These are phyloP conservation scores for Propsilocerus akamusi DNA, from an alignment of 1,140 invertebrate species.

Conservation along the genomic window DNA sequence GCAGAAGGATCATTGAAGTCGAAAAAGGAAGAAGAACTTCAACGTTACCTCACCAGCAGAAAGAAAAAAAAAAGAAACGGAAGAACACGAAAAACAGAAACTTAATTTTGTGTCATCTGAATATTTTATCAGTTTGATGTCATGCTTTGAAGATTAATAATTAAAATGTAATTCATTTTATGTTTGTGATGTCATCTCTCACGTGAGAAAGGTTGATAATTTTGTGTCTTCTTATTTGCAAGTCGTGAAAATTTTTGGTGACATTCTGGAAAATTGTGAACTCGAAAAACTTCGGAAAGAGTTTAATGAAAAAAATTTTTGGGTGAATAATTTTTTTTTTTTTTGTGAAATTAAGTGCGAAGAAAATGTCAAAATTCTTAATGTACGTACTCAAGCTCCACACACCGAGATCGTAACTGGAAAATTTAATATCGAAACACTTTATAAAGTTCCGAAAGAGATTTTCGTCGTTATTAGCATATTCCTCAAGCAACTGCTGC, in stretches of 20 bases:
- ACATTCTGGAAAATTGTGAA: too few relatives aligned
- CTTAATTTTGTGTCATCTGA: slow-evolving; percentile 1
- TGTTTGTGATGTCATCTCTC: too few relatives aligned
- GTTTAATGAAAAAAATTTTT: too few relatives aligned
- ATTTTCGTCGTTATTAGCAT: too few relatives aligned
- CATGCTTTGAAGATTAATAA: slow-evolving; percentile 3
- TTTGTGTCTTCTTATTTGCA: too few relatives aligned
- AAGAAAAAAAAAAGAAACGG: too few relatives aligned
- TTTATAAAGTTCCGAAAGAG: not conserved
- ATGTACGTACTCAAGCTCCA: not conserved
- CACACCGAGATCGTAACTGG: not conserved
- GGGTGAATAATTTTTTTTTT: not conserved
- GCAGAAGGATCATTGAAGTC: not conserved
- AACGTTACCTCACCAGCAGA: not conserved
- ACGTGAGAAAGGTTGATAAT: too few relatives aligned
- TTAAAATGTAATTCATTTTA: slow-evolving; percentile 3
- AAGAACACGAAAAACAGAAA: slow-evolving; percentile 1
- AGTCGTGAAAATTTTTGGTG: too few relatives aligned
- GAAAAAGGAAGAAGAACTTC: not conserved
- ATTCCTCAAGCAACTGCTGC: too few relatives aligned
- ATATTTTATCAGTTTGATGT: not conserved
- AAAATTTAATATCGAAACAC: not conserved
- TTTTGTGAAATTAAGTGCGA: not conserved
- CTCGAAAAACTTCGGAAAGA: too few relatives aligned
- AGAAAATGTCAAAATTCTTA: not conserved